phyloP scores from a whole-genome alignment of 2,888 invertebrate genomes.

The Drosophila neonasuta region DNA sequence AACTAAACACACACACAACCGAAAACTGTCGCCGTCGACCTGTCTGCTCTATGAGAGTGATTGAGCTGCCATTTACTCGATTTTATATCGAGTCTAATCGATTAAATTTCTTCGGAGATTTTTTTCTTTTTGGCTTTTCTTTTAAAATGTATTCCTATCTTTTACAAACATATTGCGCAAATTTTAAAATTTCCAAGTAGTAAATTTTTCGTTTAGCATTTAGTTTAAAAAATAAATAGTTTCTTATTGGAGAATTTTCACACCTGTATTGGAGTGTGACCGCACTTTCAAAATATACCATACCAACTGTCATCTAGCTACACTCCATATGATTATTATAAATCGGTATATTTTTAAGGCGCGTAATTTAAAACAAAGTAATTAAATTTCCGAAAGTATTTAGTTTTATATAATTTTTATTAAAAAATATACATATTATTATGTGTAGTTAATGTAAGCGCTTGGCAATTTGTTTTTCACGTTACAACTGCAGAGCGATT shows the following conservation, averaged over 20 bases:
- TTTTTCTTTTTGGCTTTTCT: no score
- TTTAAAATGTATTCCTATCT: no score
- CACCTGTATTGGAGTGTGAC: background rate
- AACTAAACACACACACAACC: conserved; percentile 38
- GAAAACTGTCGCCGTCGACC: conserved; percentile 44
- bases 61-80: background rate
- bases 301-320: background rate
- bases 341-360: no score
- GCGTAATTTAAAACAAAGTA: no score
- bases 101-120: no score
- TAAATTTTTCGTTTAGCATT: no score
- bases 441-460: conserved; percentile 58
- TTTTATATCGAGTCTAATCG: background rate
- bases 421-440: conserved; percentile 72
- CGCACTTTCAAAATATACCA: background rate
- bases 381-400: no score
- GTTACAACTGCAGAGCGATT: conserved; percentile 42
- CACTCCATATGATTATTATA: no score
- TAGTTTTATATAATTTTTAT: conserved; percentile 40
- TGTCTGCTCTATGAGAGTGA: conserved; percentile 40
- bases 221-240: no score
- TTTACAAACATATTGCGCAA: no score
- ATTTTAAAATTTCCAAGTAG: no score
- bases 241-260: no score
- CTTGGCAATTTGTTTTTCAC: conserved; percentile 53